Evolutionary conservation across 2,797 vertebrate species (phyloP).

Genomic region (Spinus olivaceus): DNA sequence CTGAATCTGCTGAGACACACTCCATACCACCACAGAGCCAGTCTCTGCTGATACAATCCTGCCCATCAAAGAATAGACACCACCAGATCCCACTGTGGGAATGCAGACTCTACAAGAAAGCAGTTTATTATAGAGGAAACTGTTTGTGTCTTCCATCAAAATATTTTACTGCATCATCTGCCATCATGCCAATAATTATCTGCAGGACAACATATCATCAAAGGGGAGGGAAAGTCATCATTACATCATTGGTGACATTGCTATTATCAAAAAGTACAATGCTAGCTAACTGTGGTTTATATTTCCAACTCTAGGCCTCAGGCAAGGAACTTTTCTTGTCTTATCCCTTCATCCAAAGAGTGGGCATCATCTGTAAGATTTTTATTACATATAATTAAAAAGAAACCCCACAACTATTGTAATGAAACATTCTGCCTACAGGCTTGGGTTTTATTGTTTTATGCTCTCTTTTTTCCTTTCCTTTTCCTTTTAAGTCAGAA

Average conservation of each 20-base stretch:
- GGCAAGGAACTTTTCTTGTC: slow-evolving; percentile 3
- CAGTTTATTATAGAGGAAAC: neutral
- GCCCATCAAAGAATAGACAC: neutral
- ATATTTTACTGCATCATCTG: neutral
- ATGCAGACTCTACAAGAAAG: neutral
- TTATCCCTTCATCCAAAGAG: neutral
- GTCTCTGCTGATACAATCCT: neutral
- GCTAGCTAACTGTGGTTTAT: neutral
- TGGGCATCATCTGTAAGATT: slow-evolving; percentile 10
- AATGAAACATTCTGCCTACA: neutral
- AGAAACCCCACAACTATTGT: neutral
- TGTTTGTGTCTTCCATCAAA: neutral
- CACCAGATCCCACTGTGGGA: neutral
- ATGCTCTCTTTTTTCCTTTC: neutral
- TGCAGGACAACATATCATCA: neutral
- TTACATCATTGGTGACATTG: slow-evolving; percentile 1
- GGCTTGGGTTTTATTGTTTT: neutral
- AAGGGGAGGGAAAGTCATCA: slow-evolving; percentile 26
- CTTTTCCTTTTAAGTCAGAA: neutral
- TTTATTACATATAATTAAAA: slow-evolving; percentile 27
- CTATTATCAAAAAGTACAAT: neutral
- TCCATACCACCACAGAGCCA: neutral
- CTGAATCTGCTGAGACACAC: neutral
- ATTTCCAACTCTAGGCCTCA: neutral
- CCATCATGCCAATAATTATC: neutral